Percentiles rank a stretch among this genome's conserved stretches.
phyloP scores from a whole-genome alignment of 2,113 vertebrate genomes.

The Lasiurus borealis region DNA sequence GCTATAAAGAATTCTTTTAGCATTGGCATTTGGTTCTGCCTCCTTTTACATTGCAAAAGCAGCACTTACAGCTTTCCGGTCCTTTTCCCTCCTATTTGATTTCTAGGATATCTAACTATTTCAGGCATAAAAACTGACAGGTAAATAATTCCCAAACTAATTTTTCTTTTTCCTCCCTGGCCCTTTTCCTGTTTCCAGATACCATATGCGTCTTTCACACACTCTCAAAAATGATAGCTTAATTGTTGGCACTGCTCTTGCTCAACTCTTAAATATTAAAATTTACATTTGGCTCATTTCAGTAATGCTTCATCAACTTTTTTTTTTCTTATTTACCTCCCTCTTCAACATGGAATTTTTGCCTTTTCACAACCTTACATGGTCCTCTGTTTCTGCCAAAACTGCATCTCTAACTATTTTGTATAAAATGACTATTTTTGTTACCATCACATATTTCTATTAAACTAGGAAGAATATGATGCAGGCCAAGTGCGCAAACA shows the following conservation, averaged over 20 bases:
- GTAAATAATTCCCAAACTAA: conserved; percentile 46
- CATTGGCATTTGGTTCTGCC: neutral
- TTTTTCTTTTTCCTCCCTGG: neutral
- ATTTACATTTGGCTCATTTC: neutral
- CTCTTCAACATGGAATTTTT: conserved; percentile 33
- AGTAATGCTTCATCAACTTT: neutral
- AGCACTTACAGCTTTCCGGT: neutral
- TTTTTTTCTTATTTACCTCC: conserved; percentile 27
- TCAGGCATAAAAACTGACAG: conserved; percentile 1
- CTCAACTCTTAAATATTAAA: neutral
- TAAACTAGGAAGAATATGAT: neutral
- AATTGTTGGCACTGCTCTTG: neutral
- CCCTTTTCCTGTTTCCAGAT: neutral
- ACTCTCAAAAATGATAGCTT: conserved; percentile 13
- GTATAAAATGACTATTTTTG: conserved; percentile 29
- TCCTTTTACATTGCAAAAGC: neutral
- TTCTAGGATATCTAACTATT: neutral
- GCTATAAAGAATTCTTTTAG: neutral
- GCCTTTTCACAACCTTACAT: conserved; percentile 29
- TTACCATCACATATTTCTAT: conserved; percentile 3
- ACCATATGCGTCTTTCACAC: neutral
- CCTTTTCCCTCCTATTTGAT: neutral
- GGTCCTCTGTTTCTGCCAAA: neutral
- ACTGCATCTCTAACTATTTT: neutral
- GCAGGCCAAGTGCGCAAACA: neutral